These are phyloP conservation scores for Anthrax anthrax DNA, from an alignment of 2,888 invertebrate genomes.

Conservation along the genomic window DNA sequence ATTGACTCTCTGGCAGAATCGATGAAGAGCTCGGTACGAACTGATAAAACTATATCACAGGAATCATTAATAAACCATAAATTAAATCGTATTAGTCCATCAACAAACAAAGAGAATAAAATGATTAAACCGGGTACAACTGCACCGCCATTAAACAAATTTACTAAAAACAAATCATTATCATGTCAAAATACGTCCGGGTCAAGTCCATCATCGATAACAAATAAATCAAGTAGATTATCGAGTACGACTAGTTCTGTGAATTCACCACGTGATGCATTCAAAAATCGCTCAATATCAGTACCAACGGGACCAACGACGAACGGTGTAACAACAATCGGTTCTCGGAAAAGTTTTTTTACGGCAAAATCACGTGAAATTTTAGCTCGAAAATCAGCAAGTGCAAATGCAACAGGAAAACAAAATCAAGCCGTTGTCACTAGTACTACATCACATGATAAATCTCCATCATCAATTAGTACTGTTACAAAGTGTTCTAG, in stretches of 20 bases:
- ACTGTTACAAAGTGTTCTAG: constrained; percentile 11
- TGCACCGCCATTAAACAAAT: constrained; percentile 5
- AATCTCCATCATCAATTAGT: background rate
- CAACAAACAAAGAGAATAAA: constrained; percentile 12
- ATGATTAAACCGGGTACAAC: constrained; percentile 6
- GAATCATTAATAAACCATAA: constrained; percentile 25
- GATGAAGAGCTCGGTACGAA: constrained; percentile 32
- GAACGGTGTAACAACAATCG: constrained; percentile 13
- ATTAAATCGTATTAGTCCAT: constrained; percentile 17
- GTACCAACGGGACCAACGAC: constrained; percentile 20
- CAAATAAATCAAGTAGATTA: constrained; percentile 28
- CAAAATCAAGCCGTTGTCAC: background rate
- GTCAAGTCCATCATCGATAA: constrained; percentile 31
- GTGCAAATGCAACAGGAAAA: constrained; percentile 14
- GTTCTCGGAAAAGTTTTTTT: constrained; percentile 28
- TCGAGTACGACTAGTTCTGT: constrained; percentile 29
- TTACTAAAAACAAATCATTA: constrained; percentile 7
- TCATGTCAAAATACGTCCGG: constrained; percentile 18
- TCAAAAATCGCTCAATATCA: constrained; percentile 31
- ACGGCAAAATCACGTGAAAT: constrained; percentile 34
- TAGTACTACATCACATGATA: background rate
- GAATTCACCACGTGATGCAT: constrained; percentile 28
- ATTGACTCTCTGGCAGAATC: constrained; percentile 33
- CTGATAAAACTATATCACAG: constrained; percentile 32
- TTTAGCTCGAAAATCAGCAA: constrained; percentile 28